Percentiles rank a stretch among this genome's conserved stretches.
Evolutionary conservation across 2,113 vertebrate genomes (phyloP).

Genomic region (Ciconia stormi): DNA sequence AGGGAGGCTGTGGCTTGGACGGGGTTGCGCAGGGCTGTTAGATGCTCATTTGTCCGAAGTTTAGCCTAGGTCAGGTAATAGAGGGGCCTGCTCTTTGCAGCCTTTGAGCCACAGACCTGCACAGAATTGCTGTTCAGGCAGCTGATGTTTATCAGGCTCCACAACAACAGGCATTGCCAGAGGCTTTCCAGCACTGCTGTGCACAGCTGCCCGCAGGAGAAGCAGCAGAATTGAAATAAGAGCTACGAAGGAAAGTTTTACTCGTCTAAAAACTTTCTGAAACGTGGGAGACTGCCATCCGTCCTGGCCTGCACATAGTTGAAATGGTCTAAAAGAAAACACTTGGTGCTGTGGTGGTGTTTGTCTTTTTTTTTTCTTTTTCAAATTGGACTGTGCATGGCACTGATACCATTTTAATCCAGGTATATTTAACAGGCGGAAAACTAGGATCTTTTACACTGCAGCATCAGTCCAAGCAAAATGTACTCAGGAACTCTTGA

Average conservation of each 20-base stretch:
- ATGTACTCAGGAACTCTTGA: not conserved
- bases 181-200: not conserved
- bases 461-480: not conserved
- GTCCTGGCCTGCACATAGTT: not conserved
- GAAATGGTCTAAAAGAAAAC: not conserved
- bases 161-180: not conserved
- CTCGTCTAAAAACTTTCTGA: not conserved
- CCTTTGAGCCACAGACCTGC: not conserved
- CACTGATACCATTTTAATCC: not conserved
- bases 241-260: not conserved
- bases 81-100: not conserved
- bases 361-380: not conserved
- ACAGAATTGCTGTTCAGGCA: not conserved
- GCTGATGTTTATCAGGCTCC: conserved; percentile 5
- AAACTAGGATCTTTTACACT: not conserved
- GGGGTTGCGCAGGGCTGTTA: not conserved
- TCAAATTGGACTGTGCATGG: not conserved
- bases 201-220: not conserved
- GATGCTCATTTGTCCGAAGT: not conserved
- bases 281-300: not conserved
- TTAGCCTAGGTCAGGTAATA: not conserved
- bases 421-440: not conserved
- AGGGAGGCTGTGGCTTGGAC: not conserved
- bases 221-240: not conserved
- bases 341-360: not conserved